phyloP scores from a whole-genome alignment of 2,888 invertebrate species.

The Cordilura impudica region DNA sequence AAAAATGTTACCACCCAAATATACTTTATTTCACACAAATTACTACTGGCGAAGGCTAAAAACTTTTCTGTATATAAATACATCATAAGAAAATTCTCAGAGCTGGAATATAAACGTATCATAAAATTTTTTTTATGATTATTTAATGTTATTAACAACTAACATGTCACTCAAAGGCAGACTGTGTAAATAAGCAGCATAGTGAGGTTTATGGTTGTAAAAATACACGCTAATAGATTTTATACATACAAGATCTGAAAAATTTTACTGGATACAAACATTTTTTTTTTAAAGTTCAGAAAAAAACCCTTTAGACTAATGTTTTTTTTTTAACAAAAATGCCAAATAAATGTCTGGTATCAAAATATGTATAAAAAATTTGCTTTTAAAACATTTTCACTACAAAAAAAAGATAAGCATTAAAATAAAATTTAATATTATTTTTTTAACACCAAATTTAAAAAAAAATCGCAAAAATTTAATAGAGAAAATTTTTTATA shows the following conservation, averaged over 20 bases:
- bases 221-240: conserved; percentile 4
- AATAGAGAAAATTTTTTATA: background rate
- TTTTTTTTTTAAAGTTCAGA: conserved; percentile 37
- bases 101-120: no score
- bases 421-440: no score
- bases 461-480: background rate
- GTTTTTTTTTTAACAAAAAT: conserved; percentile 47
- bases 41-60: no score
- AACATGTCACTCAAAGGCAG: conserved; percentile 39
- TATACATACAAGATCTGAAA: conserved; percentile 18
- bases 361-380: background rate
- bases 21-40: no score
- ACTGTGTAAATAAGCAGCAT: background rate
- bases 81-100: no score
- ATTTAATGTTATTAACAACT: conserved; percentile 45
- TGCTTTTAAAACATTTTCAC: no score
- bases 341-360: conserved; percentile 36
- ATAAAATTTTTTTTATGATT: no score
- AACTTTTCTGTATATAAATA: no score
- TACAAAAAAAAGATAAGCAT: no score
- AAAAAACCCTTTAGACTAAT: background rate
- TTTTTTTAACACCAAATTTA: background rate
- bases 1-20: no score
- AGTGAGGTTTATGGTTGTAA: conserved; percentile 16
- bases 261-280: conserved; percentile 23